Evolutionary conservation across 2,888 invertebrate species (phyloP).

Genomic region (Dichetophora obliterata): DNA sequence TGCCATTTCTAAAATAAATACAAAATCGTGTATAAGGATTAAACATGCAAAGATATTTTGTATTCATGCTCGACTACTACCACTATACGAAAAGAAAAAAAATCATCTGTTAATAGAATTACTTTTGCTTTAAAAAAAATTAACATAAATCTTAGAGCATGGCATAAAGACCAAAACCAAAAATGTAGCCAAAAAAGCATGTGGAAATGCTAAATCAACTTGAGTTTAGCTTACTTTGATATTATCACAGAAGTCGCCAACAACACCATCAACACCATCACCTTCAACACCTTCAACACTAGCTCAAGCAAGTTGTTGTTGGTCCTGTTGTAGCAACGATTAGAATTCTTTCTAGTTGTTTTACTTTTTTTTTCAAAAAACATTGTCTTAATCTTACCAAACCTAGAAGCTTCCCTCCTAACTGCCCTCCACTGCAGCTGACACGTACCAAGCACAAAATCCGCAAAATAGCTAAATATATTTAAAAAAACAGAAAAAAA

Average conservation of each 20-base stretch:
- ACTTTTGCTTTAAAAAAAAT: slow-evolving; percentile 17
- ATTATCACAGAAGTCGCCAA: background rate
- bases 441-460: no score
- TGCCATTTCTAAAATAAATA: no score
- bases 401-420: background rate
- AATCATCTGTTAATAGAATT: slow-evolving; percentile 22
- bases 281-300: no score
- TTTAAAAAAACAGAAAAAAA: no score
- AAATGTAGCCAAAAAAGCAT: background rate
- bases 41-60: no score
- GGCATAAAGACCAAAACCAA: background rate
- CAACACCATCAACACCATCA: no score
- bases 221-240: background rate
- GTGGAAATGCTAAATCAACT: slow-evolving; percentile 11
- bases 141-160: slow-evolving; percentile 4
- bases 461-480: no score
- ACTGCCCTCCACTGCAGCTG: no score
- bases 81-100: background rate
- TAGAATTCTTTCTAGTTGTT: background rate
- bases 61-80: background rate
- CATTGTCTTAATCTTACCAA: background rate
- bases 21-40: no score
- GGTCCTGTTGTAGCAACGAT: no score
- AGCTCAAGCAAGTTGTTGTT: no score
- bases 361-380: background rate